phyloP scores from a whole-genome alignment of 2,113 vertebrate genomes.

The Cyprinodon brontotheroides region DNA sequence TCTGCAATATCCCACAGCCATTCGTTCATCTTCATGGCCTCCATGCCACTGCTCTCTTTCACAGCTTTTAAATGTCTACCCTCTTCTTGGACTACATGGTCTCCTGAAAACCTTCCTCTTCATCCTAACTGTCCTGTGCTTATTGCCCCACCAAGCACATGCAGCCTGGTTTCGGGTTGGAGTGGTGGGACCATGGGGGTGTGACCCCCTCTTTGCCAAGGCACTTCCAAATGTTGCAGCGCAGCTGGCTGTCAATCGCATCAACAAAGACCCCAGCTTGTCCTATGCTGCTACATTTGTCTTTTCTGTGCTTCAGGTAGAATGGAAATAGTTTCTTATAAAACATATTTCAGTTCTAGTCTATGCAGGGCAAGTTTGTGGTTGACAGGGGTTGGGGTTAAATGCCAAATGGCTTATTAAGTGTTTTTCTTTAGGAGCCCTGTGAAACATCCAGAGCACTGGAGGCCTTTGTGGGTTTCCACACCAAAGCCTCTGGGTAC shows the following conservation, averaged over 20 bases:
- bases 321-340: background rate
- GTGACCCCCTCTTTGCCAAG: constrained; percentile 82
- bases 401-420: background rate
- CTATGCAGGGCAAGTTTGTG: background rate
- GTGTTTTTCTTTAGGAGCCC: constrained; percentile 69
- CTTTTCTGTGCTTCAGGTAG: constrained; percentile 79
- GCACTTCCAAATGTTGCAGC: constrained; percentile 80
- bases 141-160: constrained; percentile 37
- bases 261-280: constrained; percentile 77
- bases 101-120: constrained; percentile 43
- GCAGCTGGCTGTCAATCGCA: constrained; percentile 77
- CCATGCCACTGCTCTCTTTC: background rate
- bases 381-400: background rate
- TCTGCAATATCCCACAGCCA: background rate
- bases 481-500: constrained; percentile 76
- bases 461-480: constrained; percentile 74
- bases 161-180: constrained; percentile 72
- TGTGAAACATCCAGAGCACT: constrained; percentile 81
- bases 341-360: background rate
- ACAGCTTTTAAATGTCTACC: background rate
- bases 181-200: constrained; percentile 83
- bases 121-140: constrained; percentile 41
- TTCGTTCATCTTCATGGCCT: background rate
- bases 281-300: constrained; percentile 72
- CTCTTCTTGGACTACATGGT: background rate